These are phyloP conservation scores for Amazona guildingii DNA, from an alignment of 2,113 vertebrate species.

Conservation along the genomic window DNA sequence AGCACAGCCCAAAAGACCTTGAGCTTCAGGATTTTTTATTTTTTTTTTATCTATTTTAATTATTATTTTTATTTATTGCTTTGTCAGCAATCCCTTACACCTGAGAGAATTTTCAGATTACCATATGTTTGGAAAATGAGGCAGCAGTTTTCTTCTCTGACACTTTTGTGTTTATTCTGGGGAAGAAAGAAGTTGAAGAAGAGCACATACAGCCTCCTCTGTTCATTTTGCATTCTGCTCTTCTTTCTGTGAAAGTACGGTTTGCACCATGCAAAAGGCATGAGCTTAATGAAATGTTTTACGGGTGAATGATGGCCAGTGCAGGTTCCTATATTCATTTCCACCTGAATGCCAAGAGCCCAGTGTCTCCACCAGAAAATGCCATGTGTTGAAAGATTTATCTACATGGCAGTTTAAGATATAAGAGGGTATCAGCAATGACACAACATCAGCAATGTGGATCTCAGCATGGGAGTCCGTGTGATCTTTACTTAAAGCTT, in stretches of 20 bases:
- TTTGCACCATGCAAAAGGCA: background rate
- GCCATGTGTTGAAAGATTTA: background rate
- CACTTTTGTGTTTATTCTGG: background rate
- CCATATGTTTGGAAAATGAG: background rate
- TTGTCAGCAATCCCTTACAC: background rate
- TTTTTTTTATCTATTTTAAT: background rate
- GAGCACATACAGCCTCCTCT: background rate
- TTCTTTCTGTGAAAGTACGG: background rate
- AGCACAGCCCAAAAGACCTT: background rate
- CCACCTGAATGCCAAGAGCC: background rate
- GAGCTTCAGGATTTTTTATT: background rate
- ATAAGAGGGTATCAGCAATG: fast-evolving
- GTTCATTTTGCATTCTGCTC: background rate
- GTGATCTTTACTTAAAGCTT: background rate
- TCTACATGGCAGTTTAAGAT: background rate
- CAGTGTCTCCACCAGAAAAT: background rate
- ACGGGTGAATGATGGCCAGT: fast-evolving
- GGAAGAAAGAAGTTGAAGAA: background rate
- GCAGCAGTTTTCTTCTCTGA: background rate
- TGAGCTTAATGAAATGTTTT: background rate
- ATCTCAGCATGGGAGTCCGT: fast-evolving
- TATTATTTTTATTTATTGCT: background rate
- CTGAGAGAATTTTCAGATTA: background rate
- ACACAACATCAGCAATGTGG: background rate
- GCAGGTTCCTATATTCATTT: background rate